phyloP scores from a whole-genome alignment of 2,797 vertebrate genomes.

The Huso huso region DNA sequence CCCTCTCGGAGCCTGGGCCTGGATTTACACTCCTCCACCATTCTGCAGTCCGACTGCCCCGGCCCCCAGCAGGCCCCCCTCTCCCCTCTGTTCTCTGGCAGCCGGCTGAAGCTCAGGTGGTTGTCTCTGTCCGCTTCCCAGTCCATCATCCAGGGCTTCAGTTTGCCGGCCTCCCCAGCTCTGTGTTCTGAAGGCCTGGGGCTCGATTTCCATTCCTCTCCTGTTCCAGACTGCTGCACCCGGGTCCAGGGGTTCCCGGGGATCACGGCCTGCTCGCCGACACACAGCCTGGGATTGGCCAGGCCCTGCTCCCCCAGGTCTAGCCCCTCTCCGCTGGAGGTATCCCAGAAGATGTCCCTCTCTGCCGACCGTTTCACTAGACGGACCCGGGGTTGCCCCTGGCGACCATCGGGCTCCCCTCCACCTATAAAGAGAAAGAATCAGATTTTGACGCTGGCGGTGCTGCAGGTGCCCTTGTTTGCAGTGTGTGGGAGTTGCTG shows the following conservation, averaged over 20 bases:
- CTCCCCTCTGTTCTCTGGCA: neutral
- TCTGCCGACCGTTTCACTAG: slow-evolving; percentile 42
- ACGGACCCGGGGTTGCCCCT: slow-evolving; percentile 23
- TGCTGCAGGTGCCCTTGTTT: neutral
- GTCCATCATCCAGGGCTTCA: slow-evolving; percentile 24
- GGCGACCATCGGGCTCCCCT: slow-evolving; percentile 12
- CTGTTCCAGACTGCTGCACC: slow-evolving; percentile 6
- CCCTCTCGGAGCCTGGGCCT: slow-evolving; percentile 10
- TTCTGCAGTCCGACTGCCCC: slow-evolving; percentile 4
- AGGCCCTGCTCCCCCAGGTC: slow-evolving; percentile 30
- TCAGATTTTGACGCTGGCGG: neutral
- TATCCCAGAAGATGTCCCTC: slow-evolving; percentile 57
- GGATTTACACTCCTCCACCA: slow-evolving; percentile 16
- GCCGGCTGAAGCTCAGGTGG: neutral
- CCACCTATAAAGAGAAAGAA: slow-evolving; percentile 13
- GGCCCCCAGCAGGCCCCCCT: slow-evolving; percentile 1
- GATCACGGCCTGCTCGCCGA: slow-evolving; percentile 5
- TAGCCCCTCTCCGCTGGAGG: slow-evolving; percentile 49
- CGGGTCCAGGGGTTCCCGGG: neutral
- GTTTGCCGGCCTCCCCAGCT: slow-evolving; percentile 12
- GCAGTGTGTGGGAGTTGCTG: neutral
- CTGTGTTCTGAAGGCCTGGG: neutral
- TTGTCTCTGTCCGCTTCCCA: slow-evolving; percentile 12
- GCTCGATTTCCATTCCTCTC: slow-evolving; percentile 2
- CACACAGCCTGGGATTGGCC: slow-evolving; percentile 16